Evolutionary conservation across 1,140 invertebrate genomes (phyloP), one percentile per base, ranked within the genome.

Genomic region (Rhyacophila brunnea): DNA sequence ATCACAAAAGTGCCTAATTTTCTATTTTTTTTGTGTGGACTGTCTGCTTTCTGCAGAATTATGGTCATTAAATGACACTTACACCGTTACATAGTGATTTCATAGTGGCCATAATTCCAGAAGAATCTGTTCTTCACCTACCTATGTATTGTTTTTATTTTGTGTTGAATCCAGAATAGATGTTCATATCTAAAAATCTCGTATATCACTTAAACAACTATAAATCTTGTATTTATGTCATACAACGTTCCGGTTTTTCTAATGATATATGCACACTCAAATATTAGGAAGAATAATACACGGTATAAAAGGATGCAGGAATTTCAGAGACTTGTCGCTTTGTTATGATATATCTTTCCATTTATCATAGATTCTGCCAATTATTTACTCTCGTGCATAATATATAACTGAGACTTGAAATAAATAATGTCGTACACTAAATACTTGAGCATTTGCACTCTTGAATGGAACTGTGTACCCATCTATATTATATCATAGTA

Each of bases 211-310:
- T 28, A 5, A 28, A 28, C 23, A 28, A 28, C 14, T 7, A 57
- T 57, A 57, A 57, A 57, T 55, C 52, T 55, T 15, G 13, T 55
- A 43, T 55, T 55, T 28, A 18, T 55, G 52, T 55, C 52, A 28
- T 3, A 18, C 28, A 23, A 14, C 32, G 42, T 55, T 55, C 52
- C 52, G 23, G 52, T 35, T 6, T 4, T 13, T 9, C 11, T 35
- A 35, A 55, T 55, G 52, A 55, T 46, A 46, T 55, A 55, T 55
- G 28, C 28, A 23, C 17, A 19, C n/a, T 18, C 6, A 36, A 17
- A 6, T 40, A 55, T 15, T 28, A 14, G 42, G 34, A 32, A 38
- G 17, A 28, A 28, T 28, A 28, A 28, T 28, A 28, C 4, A 28
- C 23, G 23, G n/a, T 28, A 14, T 46, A 46, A 55, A 55, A 55